phyloP scores from a whole-genome alignment of 2,797 vertebrate species.

The Alcedo atthis region DNA sequence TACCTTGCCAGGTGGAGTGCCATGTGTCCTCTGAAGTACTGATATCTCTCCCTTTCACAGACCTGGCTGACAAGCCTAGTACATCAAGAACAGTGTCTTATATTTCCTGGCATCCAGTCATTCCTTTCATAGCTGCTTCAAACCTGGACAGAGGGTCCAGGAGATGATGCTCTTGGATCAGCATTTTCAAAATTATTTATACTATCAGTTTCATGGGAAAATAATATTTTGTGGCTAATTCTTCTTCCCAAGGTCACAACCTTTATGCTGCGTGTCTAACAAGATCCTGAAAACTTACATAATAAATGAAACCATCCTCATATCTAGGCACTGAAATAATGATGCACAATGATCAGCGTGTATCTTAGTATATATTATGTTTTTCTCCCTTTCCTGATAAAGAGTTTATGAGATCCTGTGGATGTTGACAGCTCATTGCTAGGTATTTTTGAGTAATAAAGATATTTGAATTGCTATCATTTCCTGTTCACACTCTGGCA shows the following conservation, averaged over 20 bases:
- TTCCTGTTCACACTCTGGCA: neutral
- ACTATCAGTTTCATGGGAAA: neutral
- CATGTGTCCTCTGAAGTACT: neutral
- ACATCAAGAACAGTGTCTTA: neutral
- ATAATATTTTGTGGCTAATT: neutral
- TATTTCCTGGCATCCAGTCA: neutral
- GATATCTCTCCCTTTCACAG: neutral
- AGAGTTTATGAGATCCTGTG: neutral
- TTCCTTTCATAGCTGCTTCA: neutral
- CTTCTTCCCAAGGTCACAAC: neutral
- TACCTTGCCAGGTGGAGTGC: constrained; percentile 19
- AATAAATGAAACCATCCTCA: neutral
- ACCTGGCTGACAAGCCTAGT: neutral
- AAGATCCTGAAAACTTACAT: neutral
- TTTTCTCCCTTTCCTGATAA: neutral
- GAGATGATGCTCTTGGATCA: neutral
- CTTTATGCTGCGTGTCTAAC: neutral
- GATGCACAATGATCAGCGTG: neutral
- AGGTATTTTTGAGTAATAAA: neutral
- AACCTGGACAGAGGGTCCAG: fast-evolving
- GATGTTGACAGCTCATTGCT: neutral
- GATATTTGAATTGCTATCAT: neutral
- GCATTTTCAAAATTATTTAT: neutral
- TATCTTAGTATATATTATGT: neutral
- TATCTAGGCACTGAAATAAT: neutral